Evolutionary conservation across 2,113 vertebrate genomes (phyloP).

Genomic region (Microtus oregoni): DNA sequence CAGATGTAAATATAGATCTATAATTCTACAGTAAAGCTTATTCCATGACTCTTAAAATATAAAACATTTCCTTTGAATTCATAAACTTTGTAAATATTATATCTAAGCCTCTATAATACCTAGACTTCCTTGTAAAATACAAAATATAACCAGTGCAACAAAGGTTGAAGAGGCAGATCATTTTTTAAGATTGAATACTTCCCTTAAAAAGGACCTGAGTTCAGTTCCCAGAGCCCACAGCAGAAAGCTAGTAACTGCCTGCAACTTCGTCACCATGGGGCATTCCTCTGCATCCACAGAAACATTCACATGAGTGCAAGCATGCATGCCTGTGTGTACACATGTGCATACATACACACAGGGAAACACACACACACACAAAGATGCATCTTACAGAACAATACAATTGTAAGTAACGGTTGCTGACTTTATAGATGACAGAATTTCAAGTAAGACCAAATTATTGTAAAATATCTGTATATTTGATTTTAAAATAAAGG

Average conservation of each 20-base stretch:
- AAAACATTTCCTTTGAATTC: background rate
- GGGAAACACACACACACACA: background rate
- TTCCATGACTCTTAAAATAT: constrained; percentile 18
- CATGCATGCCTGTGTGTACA: too few relatives aligned
- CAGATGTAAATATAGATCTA: constrained; percentile 29
- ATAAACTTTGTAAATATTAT: background rate
- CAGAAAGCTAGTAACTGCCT: background rate
- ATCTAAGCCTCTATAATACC: background rate
- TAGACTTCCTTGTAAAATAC: background rate
- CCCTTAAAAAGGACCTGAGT: background rate
- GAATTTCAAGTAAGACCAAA: constrained; percentile 12
- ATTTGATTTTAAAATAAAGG: background rate
- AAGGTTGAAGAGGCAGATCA: background rate
- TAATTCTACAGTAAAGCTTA: background rate
- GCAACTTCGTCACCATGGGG: too few relatives aligned
- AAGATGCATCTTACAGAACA: background rate
- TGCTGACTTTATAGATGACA: background rate
- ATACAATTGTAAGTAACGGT: background rate
- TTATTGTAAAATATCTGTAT: background rate
- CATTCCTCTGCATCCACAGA: background rate
- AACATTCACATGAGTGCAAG: too few relatives aligned
- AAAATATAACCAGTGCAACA: background rate
- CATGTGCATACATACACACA: background rate
- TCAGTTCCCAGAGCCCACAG: background rate
- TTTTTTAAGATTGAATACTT: background rate